Base-by-base conservation (phyloP, 2,888 invertebrate species). In the Tiliacea aurago region DNA sequence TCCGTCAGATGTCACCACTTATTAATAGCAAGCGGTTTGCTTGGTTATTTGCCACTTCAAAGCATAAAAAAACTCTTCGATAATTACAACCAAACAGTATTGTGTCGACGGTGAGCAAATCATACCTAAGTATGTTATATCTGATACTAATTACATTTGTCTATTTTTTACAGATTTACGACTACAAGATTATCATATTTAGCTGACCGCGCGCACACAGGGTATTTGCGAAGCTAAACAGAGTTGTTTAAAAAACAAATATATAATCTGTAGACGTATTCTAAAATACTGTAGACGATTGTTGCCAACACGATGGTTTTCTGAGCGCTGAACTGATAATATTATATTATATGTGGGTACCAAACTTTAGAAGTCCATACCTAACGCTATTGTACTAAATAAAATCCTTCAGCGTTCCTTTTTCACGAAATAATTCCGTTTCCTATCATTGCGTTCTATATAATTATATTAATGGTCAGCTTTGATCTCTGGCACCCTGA, bases 171-270 rank as follows among this genome's bases (percentile, higher is more conserved):
- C 69, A 78, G 83, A 75, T 84, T 76, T 78, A 87, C 80, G 70
- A 80, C 84, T 51, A 75, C 76, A 80, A 20, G 71, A 81, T 64
- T 70, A 71, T 78, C 83, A 84, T 81, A 81, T 76, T 78, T 71
- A 69, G 78, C 80, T 81, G 68, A 75, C 80, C 75, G 84, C 80
- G 72, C 83, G 62, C 62, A 64, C 64, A 90, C 90, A 90, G 90
- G 90, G 90, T 90, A 89, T 64, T 84, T 82, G 85, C 82, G 73
- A 85, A 83, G 84, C 84, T 89, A 85, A 79, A 85, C 51, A 70
- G 66, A 66, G 76, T 84, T 80, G 85, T 88, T 87, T 85, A 71
- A 84, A 62, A 83, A 85, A 87, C 85, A 85, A 85, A 80, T 81
- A 69, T 77, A 20, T 78, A 78, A 80, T 74, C 73, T 71, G 55